A percentile compares a stretch with the other conserved stretches of the same genome.
Evolutionary conservation across 2,888 invertebrate species (phyloP).

Genomic region (Phyllotreta striolata): DNA sequence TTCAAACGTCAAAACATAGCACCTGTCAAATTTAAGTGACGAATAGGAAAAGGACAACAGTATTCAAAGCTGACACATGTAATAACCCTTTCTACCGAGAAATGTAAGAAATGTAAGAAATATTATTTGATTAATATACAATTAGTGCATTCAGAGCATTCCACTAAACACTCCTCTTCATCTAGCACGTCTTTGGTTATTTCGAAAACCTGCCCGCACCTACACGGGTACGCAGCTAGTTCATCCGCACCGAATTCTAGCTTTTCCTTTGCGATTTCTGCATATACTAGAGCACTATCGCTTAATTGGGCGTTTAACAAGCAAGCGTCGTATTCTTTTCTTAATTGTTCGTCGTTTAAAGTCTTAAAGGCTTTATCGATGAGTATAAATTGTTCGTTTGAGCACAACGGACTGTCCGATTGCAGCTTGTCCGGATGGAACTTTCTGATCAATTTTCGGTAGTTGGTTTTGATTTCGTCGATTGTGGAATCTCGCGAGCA

Average conservation of each 20-base stretch:
- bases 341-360: slow-evolving; percentile 67
- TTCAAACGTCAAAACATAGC: too few species aligned
- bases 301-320: slow-evolving; percentile 67
- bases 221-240: slow-evolving; percentile 67
- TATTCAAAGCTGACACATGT: too few species aligned
- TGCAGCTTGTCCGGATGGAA: slow-evolving; percentile 69
- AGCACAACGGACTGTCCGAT: slow-evolving; percentile 20
- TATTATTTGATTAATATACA: slow-evolving; percentile 67
- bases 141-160: slow-evolving; percentile 80
- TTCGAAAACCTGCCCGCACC: slow-evolving; percentile 73
- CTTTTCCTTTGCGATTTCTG: slow-evolving; percentile 64
- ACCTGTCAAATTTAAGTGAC: neutral
- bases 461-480: slow-evolving; percentile 70
- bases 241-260: slow-evolving; percentile 59
- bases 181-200: slow-evolving; percentile 59
- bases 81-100: too few species aligned
- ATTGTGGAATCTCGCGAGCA: slow-evolving; percentile 64
- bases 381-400: slow-evolving; percentile 60
- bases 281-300: slow-evolving; percentile 68
- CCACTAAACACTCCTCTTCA: slow-evolving; percentile 64
- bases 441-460: slow-evolving; percentile 66
- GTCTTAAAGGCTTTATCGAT: slow-evolving; percentile 78
- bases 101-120: too few species aligned
- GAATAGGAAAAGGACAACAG: neutral
- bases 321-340: slow-evolving; percentile 73